A percentile compares a stretch with the other conserved stretches of the same genome.
Evolutionary conservation across 1,140 invertebrate genomes (phyloP).

Genomic region (Meloidogyne hapla): DNA sequence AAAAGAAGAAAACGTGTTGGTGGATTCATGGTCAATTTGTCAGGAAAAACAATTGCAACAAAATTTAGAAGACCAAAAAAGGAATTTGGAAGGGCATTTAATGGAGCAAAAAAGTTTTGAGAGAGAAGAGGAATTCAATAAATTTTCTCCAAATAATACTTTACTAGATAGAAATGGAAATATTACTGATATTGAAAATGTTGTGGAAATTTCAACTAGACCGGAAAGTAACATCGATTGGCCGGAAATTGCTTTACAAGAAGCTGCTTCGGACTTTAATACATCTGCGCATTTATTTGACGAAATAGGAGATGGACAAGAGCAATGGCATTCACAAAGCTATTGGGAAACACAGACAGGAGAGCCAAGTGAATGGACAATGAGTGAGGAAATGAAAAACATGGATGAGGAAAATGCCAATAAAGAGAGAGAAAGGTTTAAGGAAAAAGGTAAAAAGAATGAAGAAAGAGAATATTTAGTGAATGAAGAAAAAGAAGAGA

Average conservation of each 20-base stretch:
- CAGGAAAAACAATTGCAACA: constrained; percentile 3
- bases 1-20: not conserved
- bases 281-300: not conserved
- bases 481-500: not conserved
- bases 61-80: not conserved
- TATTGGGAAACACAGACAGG: too few species aligned
- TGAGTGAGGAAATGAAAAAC: not conserved
- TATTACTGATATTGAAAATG: not conserved
- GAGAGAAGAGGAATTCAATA: not conserved
- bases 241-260: not conserved
- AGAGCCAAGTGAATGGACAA: not conserved
- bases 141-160: too few species aligned
- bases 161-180: too few species aligned
- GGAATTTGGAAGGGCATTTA: not conserved
- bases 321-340: too few species aligned
- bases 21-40: not conserved
- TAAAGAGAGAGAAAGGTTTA: not conserved
- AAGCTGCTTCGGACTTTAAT: not conserved
- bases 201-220: too few species aligned
- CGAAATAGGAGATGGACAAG: too few species aligned
- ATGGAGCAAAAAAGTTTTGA: not conserved
- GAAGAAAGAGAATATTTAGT: constrained; percentile 13
- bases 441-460: not conserved
- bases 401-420: not conserved
- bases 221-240: too few species aligned